Percentiles rank a stretch among this genome's conserved stretches.
Conservation (phyloP, 2,113 vertebrate genomes). For the Actenoides lindsayi region DNA sequence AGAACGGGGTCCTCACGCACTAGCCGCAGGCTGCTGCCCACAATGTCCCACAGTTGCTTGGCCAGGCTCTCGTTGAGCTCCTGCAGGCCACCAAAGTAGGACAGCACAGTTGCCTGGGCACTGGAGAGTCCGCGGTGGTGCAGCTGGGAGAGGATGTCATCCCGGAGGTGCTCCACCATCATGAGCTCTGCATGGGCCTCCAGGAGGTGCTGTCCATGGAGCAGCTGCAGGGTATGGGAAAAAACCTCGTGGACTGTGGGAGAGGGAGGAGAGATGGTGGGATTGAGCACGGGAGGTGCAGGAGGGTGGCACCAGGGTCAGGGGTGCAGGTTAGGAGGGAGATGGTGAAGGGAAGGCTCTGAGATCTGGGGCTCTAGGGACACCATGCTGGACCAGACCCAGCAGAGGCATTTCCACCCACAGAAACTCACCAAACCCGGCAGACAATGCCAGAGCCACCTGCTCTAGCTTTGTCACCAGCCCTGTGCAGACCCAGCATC, state of each 20-base stretch:
- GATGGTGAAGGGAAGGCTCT: neutral
- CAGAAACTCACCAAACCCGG: neutral
- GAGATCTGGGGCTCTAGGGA: neutral
- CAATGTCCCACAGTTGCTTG: constrained; percentile 85
- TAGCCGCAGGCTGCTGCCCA: constrained; percentile 79
- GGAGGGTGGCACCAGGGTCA: neutral
- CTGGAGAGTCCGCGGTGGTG: constrained; percentile 42
- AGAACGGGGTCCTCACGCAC: constrained; percentile 87
- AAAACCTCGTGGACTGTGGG: constrained; percentile 83
- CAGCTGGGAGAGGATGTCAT: constrained; percentile 85
- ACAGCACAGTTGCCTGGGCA: constrained; percentile 69
- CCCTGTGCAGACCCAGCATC: fast-evolving
- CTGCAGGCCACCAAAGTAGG: constrained; percentile 86
- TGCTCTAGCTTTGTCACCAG: neutral
- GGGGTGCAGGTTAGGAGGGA: neutral
- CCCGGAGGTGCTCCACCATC: constrained; percentile 88
- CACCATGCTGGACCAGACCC: neutral
- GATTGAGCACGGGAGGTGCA: fast-evolving
- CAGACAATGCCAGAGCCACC: fast-evolving
- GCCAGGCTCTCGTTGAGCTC: constrained; percentile 85
- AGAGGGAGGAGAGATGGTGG: constrained; percentile 2
- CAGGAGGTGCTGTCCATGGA: constrained; percentile 82
- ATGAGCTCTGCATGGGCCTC: constrained; percentile 89
- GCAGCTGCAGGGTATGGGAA: constrained; percentile 83
- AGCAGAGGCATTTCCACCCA: neutral